These are phyloP conservation scores for Caerostris extrusa DNA, from an alignment of 1,140 invertebrate genomes.

Conservation along the genomic window DNA sequence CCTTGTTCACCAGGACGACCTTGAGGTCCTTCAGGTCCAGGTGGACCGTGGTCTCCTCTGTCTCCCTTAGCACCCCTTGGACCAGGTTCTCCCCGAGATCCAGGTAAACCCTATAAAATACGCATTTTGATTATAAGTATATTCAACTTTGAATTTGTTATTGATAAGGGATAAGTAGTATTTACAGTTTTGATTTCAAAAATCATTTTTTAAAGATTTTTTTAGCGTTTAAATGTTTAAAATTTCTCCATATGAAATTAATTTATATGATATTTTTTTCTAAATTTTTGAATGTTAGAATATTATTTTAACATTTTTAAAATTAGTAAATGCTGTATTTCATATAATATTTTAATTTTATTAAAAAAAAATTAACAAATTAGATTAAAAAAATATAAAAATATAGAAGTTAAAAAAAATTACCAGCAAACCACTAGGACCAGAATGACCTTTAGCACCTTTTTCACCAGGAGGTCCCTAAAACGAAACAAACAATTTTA, in stretches of 20 bases:
- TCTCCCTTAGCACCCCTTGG: slow-evolving; percentile 88
- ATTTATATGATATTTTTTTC: no score
- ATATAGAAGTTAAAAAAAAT: slow-evolving; percentile 29
- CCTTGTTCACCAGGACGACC: slow-evolving; percentile 85
- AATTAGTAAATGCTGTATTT: not conserved
- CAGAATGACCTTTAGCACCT: slow-evolving; percentile 89
- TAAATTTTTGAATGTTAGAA: not conserved
- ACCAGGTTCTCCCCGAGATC: slow-evolving; percentile 86
- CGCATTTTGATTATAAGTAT: no score
- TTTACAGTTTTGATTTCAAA: no score
- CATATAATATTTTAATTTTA: not conserved
- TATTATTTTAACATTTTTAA: not conserved
- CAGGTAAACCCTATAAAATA: slow-evolving; percentile 85
- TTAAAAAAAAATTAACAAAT: not conserved
- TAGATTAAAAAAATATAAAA: not conserved
- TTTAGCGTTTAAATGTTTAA: no score
- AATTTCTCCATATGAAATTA: no score
- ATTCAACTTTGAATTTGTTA: no score
- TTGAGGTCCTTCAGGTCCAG: slow-evolving; percentile 83
- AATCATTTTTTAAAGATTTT: no score
- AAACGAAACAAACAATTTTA: not conserved
- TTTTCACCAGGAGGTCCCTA: slow-evolving; percentile 86
- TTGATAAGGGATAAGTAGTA: no score
- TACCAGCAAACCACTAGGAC: slow-evolving; percentile 87
- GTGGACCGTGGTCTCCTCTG: slow-evolving; percentile 87